Evolutionary conservation across 2,797 vertebrate genomes (phyloP), one percentile per base, ranked within the genome.

Genomic region (Microchirus variegatus): DNA sequence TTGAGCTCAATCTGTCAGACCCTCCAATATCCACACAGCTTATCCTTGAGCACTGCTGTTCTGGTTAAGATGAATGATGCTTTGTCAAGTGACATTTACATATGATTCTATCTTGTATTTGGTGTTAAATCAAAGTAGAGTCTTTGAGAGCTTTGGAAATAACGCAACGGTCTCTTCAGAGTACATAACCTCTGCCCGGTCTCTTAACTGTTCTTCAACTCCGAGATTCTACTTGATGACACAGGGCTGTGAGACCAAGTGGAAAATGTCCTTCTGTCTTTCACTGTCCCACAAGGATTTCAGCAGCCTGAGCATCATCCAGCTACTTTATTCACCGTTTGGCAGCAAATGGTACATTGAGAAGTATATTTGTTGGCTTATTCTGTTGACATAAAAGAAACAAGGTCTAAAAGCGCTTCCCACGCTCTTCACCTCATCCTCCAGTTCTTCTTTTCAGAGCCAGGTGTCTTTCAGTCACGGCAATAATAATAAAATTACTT

Each of bases 11-110:
- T 72, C 53, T 61, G 22, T 40, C 62, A 56, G 38, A 61, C 41
- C n/a, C 49, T 57, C 43, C 31, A 31, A 14, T 37, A 13, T 60
- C 45, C 61, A 43, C 60, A 40, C 35, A 2, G 35, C 54, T 63
- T 15, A 36, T 49, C 59, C 10, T 48, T 63, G 48, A 59, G 14
- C 50, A 17, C 67, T 40, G 46, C 60, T 56, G 41, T 54, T 59
- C 36, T 55, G 67, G 80, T 81, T 57, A 59, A 70, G 67, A 78
- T 76, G 74, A 84, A 78, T 57, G 16, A 68, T 57, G 41, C 52
- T 6, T 14, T 76, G 79, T 82, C 78, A 77, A 85, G 81, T 68
- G 61, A 80, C 73, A 68, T 85, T 75, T 76, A 45, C 63, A 58
- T 67, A 37, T 70, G 57, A 75, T 83, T 82, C 75, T 66, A 67